phyloP scores from a whole-genome alignment of 1,140 invertebrate species.

The Neodiprion pinetum region DNA sequence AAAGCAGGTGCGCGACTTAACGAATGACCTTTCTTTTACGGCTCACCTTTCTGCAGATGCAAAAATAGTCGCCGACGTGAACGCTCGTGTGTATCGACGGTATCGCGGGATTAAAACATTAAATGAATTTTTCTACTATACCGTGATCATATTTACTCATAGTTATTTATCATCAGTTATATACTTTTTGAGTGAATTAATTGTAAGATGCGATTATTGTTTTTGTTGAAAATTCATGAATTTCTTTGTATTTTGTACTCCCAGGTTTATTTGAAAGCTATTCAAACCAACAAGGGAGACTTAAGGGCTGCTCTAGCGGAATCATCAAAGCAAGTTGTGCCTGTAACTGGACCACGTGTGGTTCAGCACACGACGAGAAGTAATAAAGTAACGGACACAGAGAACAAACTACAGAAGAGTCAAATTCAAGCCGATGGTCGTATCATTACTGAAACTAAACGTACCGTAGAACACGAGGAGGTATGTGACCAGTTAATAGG shows the following conservation, averaged over 20 bases:
- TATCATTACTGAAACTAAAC: slow-evolving; percentile 82
- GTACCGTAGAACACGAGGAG: slow-evolving; percentile 83
- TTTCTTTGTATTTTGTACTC: too few species aligned
- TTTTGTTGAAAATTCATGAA: neutral
- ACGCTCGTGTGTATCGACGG: too few species aligned
- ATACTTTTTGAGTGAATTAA: neutral
- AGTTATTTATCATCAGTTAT: neutral
- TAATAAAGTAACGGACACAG: slow-evolving; percentile 82
- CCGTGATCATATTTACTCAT: slow-evolving; percentile 8
- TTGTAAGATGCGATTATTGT: slow-evolving; percentile 4
- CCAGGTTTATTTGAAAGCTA: slow-evolving; percentile 77
- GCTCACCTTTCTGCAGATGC: neutral
- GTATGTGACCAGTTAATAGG: slow-evolving; percentile 42
- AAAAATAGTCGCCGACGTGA: neutral
- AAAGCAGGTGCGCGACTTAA: neutral
- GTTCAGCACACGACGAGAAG: slow-evolving; percentile 79
- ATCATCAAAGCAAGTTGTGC: slow-evolving; percentile 65
- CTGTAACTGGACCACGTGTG: slow-evolving; percentile 71
- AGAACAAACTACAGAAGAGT: slow-evolving; percentile 74
- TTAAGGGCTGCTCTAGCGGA: slow-evolving; percentile 71
- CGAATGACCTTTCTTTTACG: too few species aligned
- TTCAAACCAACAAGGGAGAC: slow-evolving; percentile 72
- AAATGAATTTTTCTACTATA: slow-evolving; percentile 14
- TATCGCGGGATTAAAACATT: too few species aligned
- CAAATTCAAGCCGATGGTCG: slow-evolving; percentile 78